Percentiles rank a stretch among this genome's conserved stretches.
These are phyloP conservation scores for Porites rus DNA, from an alignment of 92 coral and sea anemone species.

Conservation along the genomic window DNA sequence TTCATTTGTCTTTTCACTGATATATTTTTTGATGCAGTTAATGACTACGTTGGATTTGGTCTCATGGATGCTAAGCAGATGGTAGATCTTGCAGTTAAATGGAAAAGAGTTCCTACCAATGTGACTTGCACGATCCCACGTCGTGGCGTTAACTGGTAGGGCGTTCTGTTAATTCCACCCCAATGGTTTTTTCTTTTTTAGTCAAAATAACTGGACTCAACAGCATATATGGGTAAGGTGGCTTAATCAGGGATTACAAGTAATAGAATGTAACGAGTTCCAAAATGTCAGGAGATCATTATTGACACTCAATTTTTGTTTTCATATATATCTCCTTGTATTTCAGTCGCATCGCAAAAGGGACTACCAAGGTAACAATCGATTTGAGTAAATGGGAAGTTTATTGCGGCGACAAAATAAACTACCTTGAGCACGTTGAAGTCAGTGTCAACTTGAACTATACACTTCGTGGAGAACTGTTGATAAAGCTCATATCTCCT, in stretches of 20 bases:
- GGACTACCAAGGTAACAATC: too few relatives aligned
- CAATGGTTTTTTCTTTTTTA: too few relatives aligned
- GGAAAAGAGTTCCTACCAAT: not conserved
- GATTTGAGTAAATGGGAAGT: not conserved
- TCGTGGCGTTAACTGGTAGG: not conserved
- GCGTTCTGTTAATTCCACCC: too few relatives aligned
- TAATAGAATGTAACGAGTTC: too few relatives aligned
- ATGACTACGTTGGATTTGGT: constrained; percentile 38
- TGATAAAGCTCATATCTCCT: constrained; percentile 6
- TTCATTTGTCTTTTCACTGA: not conserved
- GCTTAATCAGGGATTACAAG: too few relatives aligned
- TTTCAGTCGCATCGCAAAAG: constrained; percentile 22
- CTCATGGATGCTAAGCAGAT: constrained; percentile 48
- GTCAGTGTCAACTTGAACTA: constrained; percentile 3
- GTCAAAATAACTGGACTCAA: too few relatives aligned
- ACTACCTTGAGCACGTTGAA: constrained; percentile 18
- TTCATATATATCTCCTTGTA: not conserved
- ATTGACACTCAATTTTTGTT: too few relatives aligned
- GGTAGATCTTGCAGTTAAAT: constrained; percentile 27
- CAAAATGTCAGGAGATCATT: too few relatives aligned
- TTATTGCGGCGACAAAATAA: not conserved
- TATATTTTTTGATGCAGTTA: not conserved
- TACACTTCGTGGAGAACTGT: not conserved
- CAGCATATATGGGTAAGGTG: too few relatives aligned
- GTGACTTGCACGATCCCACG: not conserved